Percentiles rank a stretch among this genome's conserved stretches.
These are phyloP conservation scores for Neotoxoptera formosana DNA, from an alignment of 1,140 invertebrate species.

Conservation along the genomic window DNA sequence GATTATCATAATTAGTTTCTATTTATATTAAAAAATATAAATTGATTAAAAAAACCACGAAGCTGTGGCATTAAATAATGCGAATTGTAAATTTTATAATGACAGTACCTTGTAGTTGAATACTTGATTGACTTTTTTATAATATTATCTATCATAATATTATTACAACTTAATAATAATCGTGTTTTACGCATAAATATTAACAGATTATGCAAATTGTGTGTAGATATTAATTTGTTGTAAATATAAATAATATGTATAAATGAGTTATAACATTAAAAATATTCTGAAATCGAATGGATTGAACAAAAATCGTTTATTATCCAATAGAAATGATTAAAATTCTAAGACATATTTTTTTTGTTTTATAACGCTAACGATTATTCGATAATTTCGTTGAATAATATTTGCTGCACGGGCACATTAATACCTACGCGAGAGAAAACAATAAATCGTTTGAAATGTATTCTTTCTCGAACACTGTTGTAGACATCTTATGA, in stretches of 20 bases:
- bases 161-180: not conserved
- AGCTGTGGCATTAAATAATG: not conserved
- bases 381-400: not conserved
- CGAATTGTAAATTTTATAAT: not conserved
- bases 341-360: not conserved
- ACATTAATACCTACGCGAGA: not conserved
- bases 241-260: not conserved
- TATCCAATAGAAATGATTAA: not conserved
- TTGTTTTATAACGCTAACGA: not conserved
- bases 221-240: not conserved
- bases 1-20: too few species aligned
- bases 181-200: too few species aligned
- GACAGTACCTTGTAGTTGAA: not conserved
- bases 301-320: not conserved
- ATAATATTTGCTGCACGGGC: not conserved
- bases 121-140: not conserved
- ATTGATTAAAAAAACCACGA: too few species aligned
- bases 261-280: not conserved
- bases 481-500: not conserved
- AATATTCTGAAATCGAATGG: not conserved
- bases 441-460: not conserved
- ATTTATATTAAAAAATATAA: too few species aligned
- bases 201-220: not conserved
- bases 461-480: not conserved
- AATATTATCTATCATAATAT: not conserved